Base-by-base conservation (phyloP, 1,140 invertebrate genomes). In the Pseudomyrmex concolor region DNA sequence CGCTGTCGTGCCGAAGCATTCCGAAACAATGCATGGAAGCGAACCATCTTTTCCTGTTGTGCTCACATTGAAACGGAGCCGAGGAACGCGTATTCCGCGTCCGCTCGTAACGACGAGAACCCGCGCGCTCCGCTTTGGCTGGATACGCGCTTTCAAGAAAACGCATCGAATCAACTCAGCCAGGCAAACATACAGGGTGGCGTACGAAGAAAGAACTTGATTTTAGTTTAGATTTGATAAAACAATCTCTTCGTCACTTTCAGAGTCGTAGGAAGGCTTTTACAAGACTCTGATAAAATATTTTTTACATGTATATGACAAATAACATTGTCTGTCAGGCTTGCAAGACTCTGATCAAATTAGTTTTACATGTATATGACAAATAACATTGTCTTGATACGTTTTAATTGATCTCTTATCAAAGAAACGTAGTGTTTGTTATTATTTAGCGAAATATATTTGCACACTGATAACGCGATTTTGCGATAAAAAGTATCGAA, bases 11-110 rank as follows among this genome's bases (percentile, higher is more conserved):
- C 54, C 66, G 76, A 34, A 70, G 72, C 78, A 73, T 83, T 84
- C 86, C 83, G 87, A 90, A 88, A 90, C 89, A 90, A 90, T 90
- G 87, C 83, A 77, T 90, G 89, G 89, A 90, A 90, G 84, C 87
- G 85, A 90, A 88, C 88, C 89, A 90, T 90, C 87, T 89, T 90
- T 90, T 90, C 86, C 89, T 90, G 87, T 73, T 86, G 74, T 70
- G 66, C 68, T 68, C 57, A 64, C 73, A 54, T 78, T 78, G 77
- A 83, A 85, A 76, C 81, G 86, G 22, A 88, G 76, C 82, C 67
- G 76, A 88, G 67, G 73, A 62, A 80, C 67, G 78, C 68, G 70
- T 17, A 12, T 19, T 51, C 76, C 80, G 62, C 76, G 83, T 84
- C 71, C 71, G 82, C 59, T 54, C 64, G 70, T 71, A 51, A 77